phyloP scores from a whole-genome alignment of 2,888 invertebrate species.

The Aphidius colemani region DNA sequence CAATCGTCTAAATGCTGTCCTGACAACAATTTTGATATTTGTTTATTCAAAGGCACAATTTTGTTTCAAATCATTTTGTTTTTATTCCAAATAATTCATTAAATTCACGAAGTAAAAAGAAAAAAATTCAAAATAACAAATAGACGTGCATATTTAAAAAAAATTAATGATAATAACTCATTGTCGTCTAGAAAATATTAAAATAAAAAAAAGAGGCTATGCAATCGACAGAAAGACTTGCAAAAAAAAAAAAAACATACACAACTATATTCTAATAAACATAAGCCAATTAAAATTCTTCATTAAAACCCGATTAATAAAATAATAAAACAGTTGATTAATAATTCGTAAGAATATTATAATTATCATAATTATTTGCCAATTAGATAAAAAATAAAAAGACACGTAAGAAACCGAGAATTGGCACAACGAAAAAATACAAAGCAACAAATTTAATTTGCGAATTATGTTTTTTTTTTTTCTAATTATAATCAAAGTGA shows the following conservation, averaged over 20 bases:
- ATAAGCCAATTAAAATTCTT: conserved; percentile 32
- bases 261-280: conserved; percentile 16
- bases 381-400: background rate
- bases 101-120: conserved; percentile 30
- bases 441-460: too few relatives aligned
- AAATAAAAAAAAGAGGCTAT: conserved; percentile 5
- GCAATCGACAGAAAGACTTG: conserved; percentile 20
- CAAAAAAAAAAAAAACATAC: conserved; percentile 23
- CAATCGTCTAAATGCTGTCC: conserved; percentile 21
- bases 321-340: conserved; percentile 30
- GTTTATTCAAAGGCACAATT: conserved; percentile 35
- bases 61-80: conserved; percentile 27
- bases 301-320: conserved; percentile 34
- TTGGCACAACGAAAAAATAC: conserved; percentile 32
- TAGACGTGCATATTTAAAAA: conserved; percentile 2
- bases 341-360: conserved; percentile 4
- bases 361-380: background rate
- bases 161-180: background rate
- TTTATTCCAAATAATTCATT: conserved; percentile 28
- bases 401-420: conserved; percentile 31
- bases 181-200: background rate
- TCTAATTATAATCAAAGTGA: too few relatives aligned
- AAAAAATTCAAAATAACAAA: conserved; percentile 14
- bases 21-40: conserved; percentile 28
- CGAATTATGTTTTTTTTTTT: too few relatives aligned